Base-by-base conservation (phyloP, 2,113 vertebrate genomes). In the Leuciscus idus region DNA sequence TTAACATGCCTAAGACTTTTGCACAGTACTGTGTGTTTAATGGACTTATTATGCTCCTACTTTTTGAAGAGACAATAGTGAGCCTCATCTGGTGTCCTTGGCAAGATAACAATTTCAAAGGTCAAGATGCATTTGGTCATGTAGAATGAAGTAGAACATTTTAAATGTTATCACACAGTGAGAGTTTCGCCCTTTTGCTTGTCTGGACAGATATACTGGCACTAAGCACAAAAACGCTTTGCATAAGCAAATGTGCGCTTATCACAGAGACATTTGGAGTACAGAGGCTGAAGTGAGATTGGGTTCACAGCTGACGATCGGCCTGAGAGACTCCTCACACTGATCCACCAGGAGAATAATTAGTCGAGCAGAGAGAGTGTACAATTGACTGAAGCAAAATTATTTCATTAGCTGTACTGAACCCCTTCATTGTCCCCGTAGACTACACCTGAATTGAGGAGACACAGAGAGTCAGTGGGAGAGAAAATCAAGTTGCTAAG, bases 71-170 rank as follows among this genome's bases (percentile, higher is more conserved):
- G 19, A 57, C 19, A 23, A 19, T 19, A 8, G 19, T 64, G 26
- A 64, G 11, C 13, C 61, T 43, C 36, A 43, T n/a, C 36, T 43
- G 19, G 19, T 39, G 66, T 8, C 68, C 19, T 19, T 19, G 30
- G 66, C 19, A 70, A 72, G 19, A 73, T 43, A 72, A 52, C 15
- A 52, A 17, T 19, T 36, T 4, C 3, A 21, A 72, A 73, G 19
- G 21, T 43, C 6, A 75, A 75, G 1, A 75, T 46, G 23, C 73
- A 48, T 75, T 75, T 48, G 73, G 5, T 75, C 11, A 75, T 43
- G 36, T 86, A 90, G 10, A 85, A 86, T 91, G 86, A 91, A 93
- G 92, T 94, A 90, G 87, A 91, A 91, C 92, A 91, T 89, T 70
- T 89, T 79, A 90, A 91, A 88, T 83, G 11, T 23, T 86, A 85